Evolutionary conservation across 2,797 vertebrate genomes (phyloP).

Genomic region (Erpetoichthys calabaricus): DNA sequence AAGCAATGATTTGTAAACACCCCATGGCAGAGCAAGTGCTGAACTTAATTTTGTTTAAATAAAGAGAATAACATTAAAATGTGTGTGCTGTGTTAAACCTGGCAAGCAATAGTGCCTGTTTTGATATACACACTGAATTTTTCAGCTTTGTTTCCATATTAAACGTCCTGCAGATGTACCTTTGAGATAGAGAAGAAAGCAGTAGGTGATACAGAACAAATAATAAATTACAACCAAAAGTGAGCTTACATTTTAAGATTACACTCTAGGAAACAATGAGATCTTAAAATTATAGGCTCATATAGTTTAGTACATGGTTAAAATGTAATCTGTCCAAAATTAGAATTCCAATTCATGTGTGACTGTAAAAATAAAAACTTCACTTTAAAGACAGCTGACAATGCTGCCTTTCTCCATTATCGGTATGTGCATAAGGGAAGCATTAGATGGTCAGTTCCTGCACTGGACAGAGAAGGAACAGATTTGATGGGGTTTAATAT

Average conservation of each 20-base stretch:
- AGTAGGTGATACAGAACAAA: slow-evolving; percentile 20
- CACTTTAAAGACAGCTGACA: no score
- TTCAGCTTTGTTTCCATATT: slow-evolving; percentile 32
- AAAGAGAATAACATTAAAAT: slow-evolving; percentile 38
- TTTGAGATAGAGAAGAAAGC: slow-evolving; percentile 19
- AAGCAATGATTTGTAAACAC: slow-evolving; percentile 47
- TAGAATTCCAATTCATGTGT: no score
- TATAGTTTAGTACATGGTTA: no score
- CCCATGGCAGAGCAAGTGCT: slow-evolving; percentile 33
- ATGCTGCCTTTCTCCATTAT: no score
- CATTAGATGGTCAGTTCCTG: no score
- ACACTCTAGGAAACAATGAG: slow-evolving; percentile 6
- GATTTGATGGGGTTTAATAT: no score
- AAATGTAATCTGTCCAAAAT: no score
- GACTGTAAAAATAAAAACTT: no score
- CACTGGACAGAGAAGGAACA: no score
- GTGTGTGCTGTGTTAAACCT: slow-evolving; percentile 20
- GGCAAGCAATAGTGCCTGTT: slow-evolving; percentile 27
- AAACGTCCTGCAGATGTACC: slow-evolving; percentile 28
- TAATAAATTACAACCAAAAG: slow-evolving; percentile 17
- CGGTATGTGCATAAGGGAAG: no score
- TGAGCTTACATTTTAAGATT: slow-evolving; percentile 13
- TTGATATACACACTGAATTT: slow-evolving; percentile 30
- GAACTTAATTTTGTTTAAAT: slow-evolving; percentile 47
- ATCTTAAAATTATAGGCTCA: not conserved